Percentiles rank a stretch among this genome's conserved stretches.
These are phyloP conservation scores for Catostomus latipinnis DNA, from an alignment of 2,797 vertebrate genomes.

Conservation along the genomic window DNA sequence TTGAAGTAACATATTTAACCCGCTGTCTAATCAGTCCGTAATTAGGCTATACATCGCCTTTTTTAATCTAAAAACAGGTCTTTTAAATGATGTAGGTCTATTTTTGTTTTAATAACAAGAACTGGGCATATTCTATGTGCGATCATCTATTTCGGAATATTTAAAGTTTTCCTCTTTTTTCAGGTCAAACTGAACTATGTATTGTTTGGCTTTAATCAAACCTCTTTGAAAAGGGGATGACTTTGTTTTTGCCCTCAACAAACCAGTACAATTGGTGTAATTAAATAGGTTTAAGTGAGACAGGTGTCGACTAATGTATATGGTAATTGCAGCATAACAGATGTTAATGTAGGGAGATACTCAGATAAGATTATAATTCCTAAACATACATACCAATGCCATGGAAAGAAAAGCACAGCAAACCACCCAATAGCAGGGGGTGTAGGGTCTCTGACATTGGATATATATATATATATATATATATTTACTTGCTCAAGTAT, in stretches of 20 bases:
- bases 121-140: too few relatives aligned
- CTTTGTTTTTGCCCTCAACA: conserved; percentile 63
- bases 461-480: neutral
- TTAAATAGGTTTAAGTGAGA: conserved; percentile 78
- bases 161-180: neutral
- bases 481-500: conserved; percentile 3
- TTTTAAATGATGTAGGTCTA: neutral
- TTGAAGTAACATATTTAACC: neutral
- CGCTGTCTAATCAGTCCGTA: too few relatives aligned
- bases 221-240: conserved; percentile 62
- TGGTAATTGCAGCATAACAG: conserved; percentile 84
- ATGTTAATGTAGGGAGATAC: conserved; percentile 75
- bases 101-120: too few relatives aligned
- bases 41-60: too few relatives aligned
- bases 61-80: too few relatives aligned
- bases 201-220: conserved; percentile 61
- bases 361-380: conserved; percentile 73
- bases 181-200: neutral
- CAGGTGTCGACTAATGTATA: conserved; percentile 85
- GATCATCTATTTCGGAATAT: neutral
- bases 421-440: conserved; percentile 49
- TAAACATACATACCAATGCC: conserved; percentile 70
- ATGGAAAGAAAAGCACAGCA: conserved; percentile 55
- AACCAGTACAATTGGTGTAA: conserved; percentile 71
- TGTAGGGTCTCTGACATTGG: conserved; percentile 25